Evolutionary conservation across 2,888 invertebrate genomes (phyloP), one percentile per base, ranked within the genome.

Genomic region (Polydrusus tereticollis): DNA sequence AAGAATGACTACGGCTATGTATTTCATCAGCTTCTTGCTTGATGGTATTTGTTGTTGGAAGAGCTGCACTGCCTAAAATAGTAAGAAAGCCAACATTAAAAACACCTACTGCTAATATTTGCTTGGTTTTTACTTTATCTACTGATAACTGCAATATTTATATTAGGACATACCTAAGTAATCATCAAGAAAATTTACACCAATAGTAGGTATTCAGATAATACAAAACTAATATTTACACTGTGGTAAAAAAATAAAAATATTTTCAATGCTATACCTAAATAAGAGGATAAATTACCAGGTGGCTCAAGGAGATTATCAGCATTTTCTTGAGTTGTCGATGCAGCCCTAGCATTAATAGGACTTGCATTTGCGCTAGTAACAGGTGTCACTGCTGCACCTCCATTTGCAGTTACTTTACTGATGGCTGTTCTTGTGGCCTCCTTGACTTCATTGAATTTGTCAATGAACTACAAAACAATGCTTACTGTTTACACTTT

Each of bases 391-490:
- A 92, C 93, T 0, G 92, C 93, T 52, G 85, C 74, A 74, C 84
- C 86, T 18, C 87, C 90, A 82, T 90, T 90, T 26, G 88, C 87
- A 23, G 89, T 87, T 14, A 89, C 88, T 83, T 91, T 92, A 69
- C 89, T 88, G 77, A 89, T 89, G 67, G 92, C 91, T 82, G 89
- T 88, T 81, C 93, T 92, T 12, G 97, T 97, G 43, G 97, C 94
- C 85, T 98, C 98, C 85, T 98, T 98, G 23, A 98, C 97, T 86
- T 98, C 98, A 88, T 97, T 96, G 86, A 98, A 98, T 87, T 98
- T 98, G 86, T 98, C 98, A 80, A 98, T 97, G 87, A 98, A 98
- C 95, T 96, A 77, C 68, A 82, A 82, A 76, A 69, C 69, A 69
- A 75, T n/a, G 16, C 2, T 29, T 7, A 36, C 6, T n/a, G 12